Conservation (phyloP, 1,140 invertebrate species). For the Theocolax elegans region DNA sequence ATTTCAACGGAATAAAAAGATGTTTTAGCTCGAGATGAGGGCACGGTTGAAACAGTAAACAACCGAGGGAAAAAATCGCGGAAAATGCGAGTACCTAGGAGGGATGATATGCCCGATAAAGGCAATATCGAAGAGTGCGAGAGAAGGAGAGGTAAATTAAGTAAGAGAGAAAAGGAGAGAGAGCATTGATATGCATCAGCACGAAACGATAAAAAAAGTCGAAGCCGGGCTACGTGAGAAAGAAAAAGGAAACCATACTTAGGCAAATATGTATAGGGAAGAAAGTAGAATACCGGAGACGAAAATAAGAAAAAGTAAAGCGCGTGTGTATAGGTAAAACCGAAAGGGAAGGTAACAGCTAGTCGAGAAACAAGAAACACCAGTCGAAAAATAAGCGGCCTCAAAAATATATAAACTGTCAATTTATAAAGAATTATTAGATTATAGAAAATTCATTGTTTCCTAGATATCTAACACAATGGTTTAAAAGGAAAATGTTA, state of each 20-base stretch:
- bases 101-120: neutral
- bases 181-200: constrained; percentile 32
- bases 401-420: no score
- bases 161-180: neutral
- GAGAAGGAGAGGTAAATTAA: neutral
- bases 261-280: constrained; percentile 29
- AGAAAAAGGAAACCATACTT: constrained; percentile 19
- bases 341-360: neutral
- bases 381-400: constrained; percentile 14
- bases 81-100: constrained; percentile 4
- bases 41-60: constrained; percentile 12
- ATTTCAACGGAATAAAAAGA: constrained; percentile 24
- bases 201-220: constrained; percentile 8
- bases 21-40: neutral
- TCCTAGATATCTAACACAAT: no score
- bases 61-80: neutral
- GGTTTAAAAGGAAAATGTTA: no score
- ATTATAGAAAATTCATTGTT: no score
- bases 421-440: no score
- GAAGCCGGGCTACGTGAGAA: neutral
- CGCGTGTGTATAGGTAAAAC: no score
- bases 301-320: constrained; percentile 5
- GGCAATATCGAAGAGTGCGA: neutral
- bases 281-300: neutral
- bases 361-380: neutral